Base-by-base conservation (phyloP, 2,888 invertebrate genomes). In the Tipula unca region DNA sequence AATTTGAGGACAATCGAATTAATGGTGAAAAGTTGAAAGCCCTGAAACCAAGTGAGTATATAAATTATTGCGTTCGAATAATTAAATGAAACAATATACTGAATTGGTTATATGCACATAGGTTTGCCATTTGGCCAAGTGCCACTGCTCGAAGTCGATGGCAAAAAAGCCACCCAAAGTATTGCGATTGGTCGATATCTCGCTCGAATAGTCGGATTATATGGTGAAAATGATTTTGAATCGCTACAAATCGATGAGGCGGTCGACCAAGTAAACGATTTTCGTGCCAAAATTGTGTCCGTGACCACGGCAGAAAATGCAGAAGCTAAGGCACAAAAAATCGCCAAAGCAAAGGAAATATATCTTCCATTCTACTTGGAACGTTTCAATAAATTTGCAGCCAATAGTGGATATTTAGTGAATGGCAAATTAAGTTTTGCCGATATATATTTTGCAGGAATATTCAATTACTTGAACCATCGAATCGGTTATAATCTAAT, bases 1-100 rank as follows among this genome's bases (percentile, higher is more conserved):
- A 93, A 86, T 94, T 93, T 88, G 93, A 94, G 89, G 94, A 94
- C 90, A 89, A 91, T 87, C 92, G 94, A 86, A 90, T 94, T 86
- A 91, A 92, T 84, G 89, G 90, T 83, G 91, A 92, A 82, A 91
- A 93, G 87, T 94, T 93, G 93, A 91, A 92, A 17, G 89, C 91
- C 85, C 88, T 92, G 35, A 93, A 93, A 89, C 91, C 92, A 88
- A 91, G 93, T 93, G 25, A 69, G 69, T 69, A 42, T n/a, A 42
- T 42, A 36, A 36, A 36, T n/a, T n/a, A n/a, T n/a, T n/a, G n/a
- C n/a, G n/a, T 8, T 10, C 3, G 8, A 5, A 13, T 36, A 32
- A 32, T 32, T 3, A n/a, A n/a, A n/a, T n/a, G n/a, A n/a, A n/a
- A n/a, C n/a, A n/a, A n/a, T n/a, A n/a, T n/a, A n/a, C n/a, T n/a